Conservation (phyloP, 2,797 vertebrate genomes). For the Pipistrellus nathusii region DNA sequence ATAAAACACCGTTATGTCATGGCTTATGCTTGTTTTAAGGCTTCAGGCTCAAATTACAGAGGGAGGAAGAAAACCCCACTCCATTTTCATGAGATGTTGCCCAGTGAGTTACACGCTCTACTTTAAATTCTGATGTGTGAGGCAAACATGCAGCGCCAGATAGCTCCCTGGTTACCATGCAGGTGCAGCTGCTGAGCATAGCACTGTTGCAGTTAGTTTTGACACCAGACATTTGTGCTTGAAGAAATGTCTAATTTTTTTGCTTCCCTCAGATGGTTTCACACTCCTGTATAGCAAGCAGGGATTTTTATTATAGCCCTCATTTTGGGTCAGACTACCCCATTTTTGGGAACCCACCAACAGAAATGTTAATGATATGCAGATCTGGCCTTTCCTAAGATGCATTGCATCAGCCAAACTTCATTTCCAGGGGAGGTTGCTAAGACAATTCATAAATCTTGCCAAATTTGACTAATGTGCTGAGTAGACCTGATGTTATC, state of each 20-base stretch:
- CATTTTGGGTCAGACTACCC: conserved; percentile 67
- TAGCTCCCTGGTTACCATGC: conserved; percentile 40
- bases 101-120: conserved; percentile 12
- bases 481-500: conserved; percentile 78
- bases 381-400: conserved; percentile 81
- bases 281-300: conserved; percentile 55
- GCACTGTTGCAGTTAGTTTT: conserved; percentile 42
- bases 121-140: conserved; percentile 71
- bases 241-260: conserved; percentile 70
- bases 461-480: conserved; percentile 81
- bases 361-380: conserved; percentile 83
- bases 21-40: conserved; percentile 3
- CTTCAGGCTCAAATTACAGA: conserved; percentile 30
- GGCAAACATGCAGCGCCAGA: conserved; percentile 43
- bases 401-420: conserved; percentile 73
- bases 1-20: conserved; percentile 38
- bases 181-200: conserved; percentile 66
- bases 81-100: conserved; percentile 43
- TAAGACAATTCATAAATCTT: conserved; percentile 77
- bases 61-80: conserved; percentile 10
- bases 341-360: conserved; percentile 80
- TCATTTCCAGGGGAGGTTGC: conserved; percentile 80
- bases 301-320: conserved; percentile 63
- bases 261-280: conserved; percentile 73
- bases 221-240: conserved; percentile 73